Percentiles rank a stretch among this genome's conserved stretches.
phyloP scores from a whole-genome alignment of 2,113 vertebrate genomes.

The Amphilophus citrinellus region DNA sequence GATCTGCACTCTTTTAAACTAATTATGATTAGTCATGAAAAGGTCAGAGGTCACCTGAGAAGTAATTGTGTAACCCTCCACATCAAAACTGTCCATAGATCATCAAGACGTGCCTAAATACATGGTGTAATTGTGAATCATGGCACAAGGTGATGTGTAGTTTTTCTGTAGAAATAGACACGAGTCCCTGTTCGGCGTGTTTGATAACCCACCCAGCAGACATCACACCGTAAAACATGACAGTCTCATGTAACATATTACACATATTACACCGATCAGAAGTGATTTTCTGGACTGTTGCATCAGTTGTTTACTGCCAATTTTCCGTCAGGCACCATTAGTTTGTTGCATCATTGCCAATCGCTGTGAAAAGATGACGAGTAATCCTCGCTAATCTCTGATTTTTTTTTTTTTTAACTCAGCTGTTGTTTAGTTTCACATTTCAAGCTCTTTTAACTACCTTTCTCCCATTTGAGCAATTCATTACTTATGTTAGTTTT shows the following conservation, averaged over 20 bases:
- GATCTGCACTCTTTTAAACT: neutral
- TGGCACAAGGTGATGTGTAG: neutral
- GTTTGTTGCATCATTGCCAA: constrained; percentile 82
- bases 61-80: neutral
- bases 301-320: constrained; percentile 86
- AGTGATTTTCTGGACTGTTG: constrained; percentile 76
- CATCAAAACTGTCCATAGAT: neutral
- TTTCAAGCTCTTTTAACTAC: neutral
- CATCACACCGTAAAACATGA: constrained; percentile 14
- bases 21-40: neutral
- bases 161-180: neutral
- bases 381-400: constrained; percentile 9
- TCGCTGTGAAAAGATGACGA: constrained; percentile 68
- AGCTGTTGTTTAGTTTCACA: neutral
- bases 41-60: constrained; percentile 31
- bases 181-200: neutral
- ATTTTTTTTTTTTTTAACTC: neutral
- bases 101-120: neutral
- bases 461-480: neutral
- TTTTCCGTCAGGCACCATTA: constrained; percentile 80
- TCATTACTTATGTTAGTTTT: neutral
- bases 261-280: constrained; percentile 81
- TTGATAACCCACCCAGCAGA: neutral
- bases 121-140: neutral
- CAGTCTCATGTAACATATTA: constrained; percentile 71